Conservation (phyloP, 1,140 invertebrate genomes). For the Platorchestia sp. region DNA sequence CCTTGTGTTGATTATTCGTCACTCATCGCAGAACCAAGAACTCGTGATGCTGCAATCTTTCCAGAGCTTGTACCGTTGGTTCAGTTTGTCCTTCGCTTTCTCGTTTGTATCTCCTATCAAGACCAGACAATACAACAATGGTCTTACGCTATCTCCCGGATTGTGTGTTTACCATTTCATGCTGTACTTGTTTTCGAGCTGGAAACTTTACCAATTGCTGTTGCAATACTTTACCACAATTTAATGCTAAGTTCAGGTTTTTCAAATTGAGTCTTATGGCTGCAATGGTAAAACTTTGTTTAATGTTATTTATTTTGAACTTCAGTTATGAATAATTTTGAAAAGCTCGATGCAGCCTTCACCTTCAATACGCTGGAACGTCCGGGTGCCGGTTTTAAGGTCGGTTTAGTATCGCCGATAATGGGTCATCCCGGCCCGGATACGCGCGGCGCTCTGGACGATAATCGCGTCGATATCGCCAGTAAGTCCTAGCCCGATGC, state of each 20-base stretch:
- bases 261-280: too few relatives aligned
- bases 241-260: too few relatives aligned
- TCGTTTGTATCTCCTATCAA: too few relatives aligned
- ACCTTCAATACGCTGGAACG: neutral
- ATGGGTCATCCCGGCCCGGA: constrained; percentile 23
- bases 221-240: neutral
- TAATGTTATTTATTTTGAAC: neutral
- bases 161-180: too few relatives aligned
- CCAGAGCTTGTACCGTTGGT: too few relatives aligned
- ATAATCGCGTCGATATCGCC: neutral
- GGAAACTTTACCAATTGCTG: neutral
- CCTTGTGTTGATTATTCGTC: too few relatives aligned
- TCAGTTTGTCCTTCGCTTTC: too few relatives aligned
- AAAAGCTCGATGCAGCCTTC: neutral
- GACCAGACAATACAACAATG: too few relatives aligned
- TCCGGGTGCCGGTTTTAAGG: constrained; percentile 7
- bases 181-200: neutral
- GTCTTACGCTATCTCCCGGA: too few relatives aligned
- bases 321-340: neutral
- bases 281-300: neutral
- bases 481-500: neutral
- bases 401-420: constrained; percentile 7
- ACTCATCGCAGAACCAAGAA: too few relatives aligned
- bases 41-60: too few relatives aligned
- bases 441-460: neutral